Conservation (phyloP, 1,140 invertebrate species). For the Drosophila ercepeae region DNA sequence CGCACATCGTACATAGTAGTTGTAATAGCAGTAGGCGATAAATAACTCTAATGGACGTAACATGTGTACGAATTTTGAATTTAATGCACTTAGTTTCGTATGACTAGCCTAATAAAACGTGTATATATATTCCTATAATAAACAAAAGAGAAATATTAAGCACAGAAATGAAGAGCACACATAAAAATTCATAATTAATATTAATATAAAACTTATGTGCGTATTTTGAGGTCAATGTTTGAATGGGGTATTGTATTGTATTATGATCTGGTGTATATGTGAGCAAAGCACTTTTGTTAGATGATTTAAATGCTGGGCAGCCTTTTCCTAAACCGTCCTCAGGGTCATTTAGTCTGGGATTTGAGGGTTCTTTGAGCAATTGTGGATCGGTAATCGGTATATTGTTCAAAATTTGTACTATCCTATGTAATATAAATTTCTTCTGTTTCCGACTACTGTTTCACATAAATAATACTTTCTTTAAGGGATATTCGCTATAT, state of each 20-base stretch:
- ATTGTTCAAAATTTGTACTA: constrained; percentile 77
- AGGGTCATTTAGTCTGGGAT: constrained; percentile 15
- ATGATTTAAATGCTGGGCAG: constrained; percentile 69
- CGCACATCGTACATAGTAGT: constrained; percentile 44
- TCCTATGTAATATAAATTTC: constrained; percentile 70
- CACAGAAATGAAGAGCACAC: constrained; percentile 57
- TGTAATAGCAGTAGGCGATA: constrained; percentile 41
- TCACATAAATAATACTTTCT: constrained; percentile 70
- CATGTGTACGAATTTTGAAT: constrained; percentile 63
- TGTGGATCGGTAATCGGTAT: constrained; percentile 61
- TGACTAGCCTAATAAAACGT: constrained; percentile 76
- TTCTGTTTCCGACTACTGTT: constrained; percentile 44
- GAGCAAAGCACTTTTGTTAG: constrained; percentile 66
- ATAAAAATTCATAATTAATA: constrained; percentile 45
- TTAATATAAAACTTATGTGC: constrained; percentile 39
- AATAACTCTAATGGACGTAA: constrained; percentile 75
- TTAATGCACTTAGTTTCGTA: constrained; percentile 73
- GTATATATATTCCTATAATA: constrained; percentile 80
- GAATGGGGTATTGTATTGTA: constrained; percentile 19
- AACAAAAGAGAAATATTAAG: constrained; percentile 63
- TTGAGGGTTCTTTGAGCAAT: constrained; percentile 59
- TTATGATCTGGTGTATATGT: constrained; percentile 6
- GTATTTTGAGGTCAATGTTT: constrained; percentile 45
- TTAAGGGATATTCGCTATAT: constrained; percentile 38
- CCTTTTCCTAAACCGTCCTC: constrained; percentile 49